phyloP scores from a whole-genome alignment of 2,888 invertebrate genomes.

The Hydroisotoma schaefferi region DNA sequence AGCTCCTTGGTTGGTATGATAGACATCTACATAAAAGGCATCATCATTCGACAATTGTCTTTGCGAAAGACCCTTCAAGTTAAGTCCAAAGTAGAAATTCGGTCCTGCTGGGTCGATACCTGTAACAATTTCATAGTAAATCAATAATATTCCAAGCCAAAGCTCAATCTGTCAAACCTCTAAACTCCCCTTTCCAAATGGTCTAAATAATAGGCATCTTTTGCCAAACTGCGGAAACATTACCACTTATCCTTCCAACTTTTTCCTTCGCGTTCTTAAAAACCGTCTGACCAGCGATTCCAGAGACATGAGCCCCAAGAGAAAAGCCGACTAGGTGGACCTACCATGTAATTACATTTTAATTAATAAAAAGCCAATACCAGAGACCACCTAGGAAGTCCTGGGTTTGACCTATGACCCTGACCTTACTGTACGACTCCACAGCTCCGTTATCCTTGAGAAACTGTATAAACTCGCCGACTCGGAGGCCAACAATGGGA shows the following conservation, averaged over 20 bases:
- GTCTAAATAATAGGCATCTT: no score
- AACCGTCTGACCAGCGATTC: conserved; percentile 28
- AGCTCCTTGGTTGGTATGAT: conserved; percentile 29
- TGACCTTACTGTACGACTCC: conserved; percentile 9
- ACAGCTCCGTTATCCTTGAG: conserved; percentile 19
- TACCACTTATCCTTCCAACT: conserved; percentile 25
- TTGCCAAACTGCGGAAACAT: no score
- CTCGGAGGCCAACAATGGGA: conserved; percentile 25
- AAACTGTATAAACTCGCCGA: conserved; percentile 30
- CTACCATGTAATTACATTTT: not conserved
- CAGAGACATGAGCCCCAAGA: conserved; percentile 31
- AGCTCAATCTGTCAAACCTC: no score
- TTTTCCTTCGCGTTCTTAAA: conserved; percentile 13
- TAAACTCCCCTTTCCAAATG: no score
- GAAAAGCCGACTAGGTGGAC: conserved; percentile 33
- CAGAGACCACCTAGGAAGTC: no score
- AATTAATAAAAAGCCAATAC: not conserved
- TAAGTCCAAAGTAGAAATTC: conserved; percentile 23
- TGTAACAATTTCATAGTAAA: no score
- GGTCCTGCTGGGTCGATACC: conserved; percentile 11
- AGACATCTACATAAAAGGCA: conserved; percentile 33
- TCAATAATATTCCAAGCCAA: no score
- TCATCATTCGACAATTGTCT: conserved; percentile 20
- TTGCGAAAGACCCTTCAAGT: not conserved
- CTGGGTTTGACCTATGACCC: not conserved